Evolutionary conservation across 2,797 vertebrate species (phyloP), one percentile per base, ranked within the genome.

Genomic region (Telmatherina bonti): DNA sequence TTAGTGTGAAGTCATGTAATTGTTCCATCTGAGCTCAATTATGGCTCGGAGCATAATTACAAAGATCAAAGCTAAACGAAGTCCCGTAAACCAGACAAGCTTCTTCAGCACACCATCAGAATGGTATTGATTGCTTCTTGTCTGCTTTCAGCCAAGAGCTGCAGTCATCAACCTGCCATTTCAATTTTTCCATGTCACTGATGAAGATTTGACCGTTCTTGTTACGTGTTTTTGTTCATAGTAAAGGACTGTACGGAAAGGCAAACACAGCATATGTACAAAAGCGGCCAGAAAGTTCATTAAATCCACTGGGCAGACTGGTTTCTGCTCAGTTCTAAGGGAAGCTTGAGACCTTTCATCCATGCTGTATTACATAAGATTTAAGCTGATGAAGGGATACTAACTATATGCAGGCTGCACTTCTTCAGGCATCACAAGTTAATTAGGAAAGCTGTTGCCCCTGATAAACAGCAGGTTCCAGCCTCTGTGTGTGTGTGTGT

Each of bases 111-210:
- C n/a, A 38, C 8, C 54, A 54, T 74, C 82, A 76, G 67, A 73
- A n/a, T 41, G 20, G 58, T 74, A 72, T 76, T 73, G 68, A 88
- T 71, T 47, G 52, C 56, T 33, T 79, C 30, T 76, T 70, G 55
- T 51, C 36, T 49, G 57, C 51, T 38, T 68, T 81, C 55, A 67
- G 31, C 47, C 33, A 16, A 67, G 58, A 33, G 9, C 38, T 20
- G 7, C 66, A 56, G 62, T 38, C 76, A 43, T 79, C 63, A 69
- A 52, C 36, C 49, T 66, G 38, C 49, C 8, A 35, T 64, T 55
- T 53, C 11, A 54, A 58, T 29, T 53, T 38, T 53, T 63, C 15
- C 9, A 18, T 10, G 51, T 38, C 16, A 49, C 15, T 41, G 29
- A 43, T 36, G 30, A 47, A 22, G 35, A 27, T 52, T 60, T 57